Evolutionary conservation across 2,113 vertebrate species (phyloP).

Genomic region (Brachyhypopomus occidentalis): DNA sequence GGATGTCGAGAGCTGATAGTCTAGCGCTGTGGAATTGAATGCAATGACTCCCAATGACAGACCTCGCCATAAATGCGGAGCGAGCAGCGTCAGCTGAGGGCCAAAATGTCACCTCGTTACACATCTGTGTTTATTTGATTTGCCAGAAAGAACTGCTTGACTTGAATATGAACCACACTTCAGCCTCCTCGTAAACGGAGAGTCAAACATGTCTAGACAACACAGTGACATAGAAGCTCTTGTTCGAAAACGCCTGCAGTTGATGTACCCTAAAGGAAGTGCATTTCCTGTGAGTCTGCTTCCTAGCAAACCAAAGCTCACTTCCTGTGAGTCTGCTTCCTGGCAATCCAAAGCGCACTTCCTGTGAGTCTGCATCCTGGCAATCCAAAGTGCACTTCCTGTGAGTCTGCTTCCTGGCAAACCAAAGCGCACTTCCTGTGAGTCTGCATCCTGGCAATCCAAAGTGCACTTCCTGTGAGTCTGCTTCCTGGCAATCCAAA

Average conservation of each 20-base stretch:
- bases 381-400: neutral
- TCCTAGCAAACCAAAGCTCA: neutral
- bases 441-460: neutral
- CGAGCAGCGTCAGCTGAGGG: neutral
- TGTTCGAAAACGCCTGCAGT: too few species aligned
- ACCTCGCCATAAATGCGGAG: neutral
- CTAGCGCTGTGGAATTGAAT: neutral
- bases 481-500: too few species aligned
- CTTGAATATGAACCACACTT: neutral
- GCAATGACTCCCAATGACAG: neutral
- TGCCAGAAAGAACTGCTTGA: neutral
- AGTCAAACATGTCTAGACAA: neutral
- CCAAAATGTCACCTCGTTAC: neutral
- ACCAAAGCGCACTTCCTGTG: neutral
- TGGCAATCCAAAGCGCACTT: neutral
- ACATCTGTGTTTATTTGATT: neutral
- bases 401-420: too few species aligned
- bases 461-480: too few species aligned
- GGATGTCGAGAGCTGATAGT: neutral
- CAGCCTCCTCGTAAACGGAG: neutral
- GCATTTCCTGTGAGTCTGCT: neutral
- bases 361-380: neutral
- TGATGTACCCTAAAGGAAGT: too few species aligned
- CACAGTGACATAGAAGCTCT: neutral
- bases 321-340: too few species aligned